Evolutionary conservation across 2,888 invertebrate genomes (phyloP), one percentile per base, ranked within the genome.

Genomic region (Drosophila anceps): DNA sequence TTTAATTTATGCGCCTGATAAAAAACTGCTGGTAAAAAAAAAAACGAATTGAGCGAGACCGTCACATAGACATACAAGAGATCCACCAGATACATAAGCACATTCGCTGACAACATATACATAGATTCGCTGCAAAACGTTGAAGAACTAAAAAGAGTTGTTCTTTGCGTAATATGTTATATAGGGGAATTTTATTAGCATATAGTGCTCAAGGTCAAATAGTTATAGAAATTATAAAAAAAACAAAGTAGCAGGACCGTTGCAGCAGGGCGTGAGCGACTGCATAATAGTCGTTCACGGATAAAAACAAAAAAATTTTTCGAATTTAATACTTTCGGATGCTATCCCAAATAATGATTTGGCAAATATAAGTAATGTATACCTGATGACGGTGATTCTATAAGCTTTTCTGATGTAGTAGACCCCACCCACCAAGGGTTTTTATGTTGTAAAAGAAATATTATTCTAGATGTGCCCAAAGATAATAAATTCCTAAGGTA

Each of bases 1-100:
- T 88, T 91, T 91, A 91, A 91, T 92, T 92, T 92, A 88, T 84
- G 81, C 84, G 79, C 64, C 72, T 68, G 88, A 74, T 76, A 74
- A 70, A 81, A 71, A 74, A 68, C 59, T 88, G 88, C 88, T 84
- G 88, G 85, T 84, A 77, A 88, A 72, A 74, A 88, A 77, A 73
- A 65, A 69, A 18, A n/a, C n/a, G 43, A 68, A 54, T 27, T 29
- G 27, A 57, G 55, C 18, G 39, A 57, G 62, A 43, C 53, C 53
- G 10, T 37, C 57, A 33, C 78, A 68, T 60, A 51, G 72, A 65
- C 44, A 31, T 43, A 50, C 27, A 27, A 53, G 33, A 58, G n/a
- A 59, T 48, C n/a, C 72, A 46, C 33, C 41, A 61, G 35, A 72
- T 41, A 63, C 72, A 58, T 37, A 62, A 37, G 60, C 41, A 59